Evolutionary conservation across 1,140 invertebrate species (phyloP), one percentile per base, ranked within the genome.

Genomic region (Heliconius melpomene): DNA sequence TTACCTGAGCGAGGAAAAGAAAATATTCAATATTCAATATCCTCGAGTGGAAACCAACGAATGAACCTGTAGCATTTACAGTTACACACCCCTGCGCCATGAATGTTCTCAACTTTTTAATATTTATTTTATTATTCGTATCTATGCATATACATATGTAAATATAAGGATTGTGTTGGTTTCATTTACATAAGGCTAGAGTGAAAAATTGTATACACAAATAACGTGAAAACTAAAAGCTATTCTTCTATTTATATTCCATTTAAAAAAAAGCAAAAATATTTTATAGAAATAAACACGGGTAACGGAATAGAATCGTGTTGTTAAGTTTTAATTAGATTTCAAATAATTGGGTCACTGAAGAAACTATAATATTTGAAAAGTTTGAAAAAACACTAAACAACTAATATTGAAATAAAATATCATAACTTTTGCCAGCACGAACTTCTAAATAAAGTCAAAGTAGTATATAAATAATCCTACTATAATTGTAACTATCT

Each of bases 241-340:
- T 57, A 57, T 57, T 7, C 54, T n/a, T 9, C n/a, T 11, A n/a
- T 57, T 46, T 46, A 46, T 46, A 57, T 23, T n/a, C 7, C 20
- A 57, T n/a, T 57, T 57, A 23, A 7, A n/a, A 23, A 16, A 16
- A 16, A 13, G 40, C 40, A 57, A 23, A 57, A 57, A n/a, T n/a
- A n/a, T 57, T 57, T 23, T 9, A 23, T 23, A 9, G n/a, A 57
- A 57, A 9, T 23, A 57, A 57, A 23, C n/a, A n/a, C 54, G 8
- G 8, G n/a, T 57, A 57, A n/a, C 54, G 54, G n/a, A n/a, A 57
- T 23, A 16, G 54, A 57, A 9, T 57, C 54, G 54, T 57, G 50
- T 52, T 57, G 54, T 57, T 57, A 57, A 57, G 20, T 57, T 57
- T 57, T 57, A 57, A 57, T 57, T 57, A 57, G 54, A 57, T 23